Base-by-base conservation (phyloP, 2,888 invertebrate genomes). In the Cheilosia soror region DNA sequence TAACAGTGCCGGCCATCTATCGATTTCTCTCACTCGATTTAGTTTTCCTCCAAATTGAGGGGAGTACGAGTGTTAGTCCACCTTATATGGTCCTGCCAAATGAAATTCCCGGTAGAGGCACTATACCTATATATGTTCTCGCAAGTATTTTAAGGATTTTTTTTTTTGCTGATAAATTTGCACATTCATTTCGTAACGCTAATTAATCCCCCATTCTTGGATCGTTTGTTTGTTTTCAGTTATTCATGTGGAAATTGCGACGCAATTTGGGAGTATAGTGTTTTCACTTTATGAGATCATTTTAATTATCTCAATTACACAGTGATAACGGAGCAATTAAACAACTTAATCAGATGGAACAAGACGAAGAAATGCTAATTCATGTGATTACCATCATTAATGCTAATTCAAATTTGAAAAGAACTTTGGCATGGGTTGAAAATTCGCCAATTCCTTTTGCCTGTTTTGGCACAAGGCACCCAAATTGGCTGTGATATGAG, bases 11-110 rank as follows among this genome's bases (percentile, higher is more conserved):
- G 44, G 7, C n/a, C 15, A n/a, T 47, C 44, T 47, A 47, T 47
- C 44, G 44, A 47, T 47, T 47, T 47, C 44, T 7, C 44, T 47
- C 44, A 47, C 15, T 47, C 44, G n/a, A 47, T n/a, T 47, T 47
- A n/a, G 7, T 47, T 47, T 15, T 47, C 44, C 44, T 7, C 15
- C 6, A 44, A 44, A 44, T 44, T 44, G 15, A n/a, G 6, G n/a
- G 44, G 6, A n/a, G 15, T 15, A 47, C 15, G 44, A 47, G 15
- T 5, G 37, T 37, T 11, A 37, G 3, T 4, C 37, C 37, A 9
- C 7, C 44, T 2, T 15, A 15, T 7, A 3, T 15, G 3, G n/a
- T 20, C 15, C 15, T 47, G 44, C 44, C 15, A 47, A 47, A 15
- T 6, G 5, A 47, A 47, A 47, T 47, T 15, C 44, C 6, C 6